phyloP scores from a whole-genome alignment of 1,140 invertebrate species.

The Megalopta genalis region DNA sequence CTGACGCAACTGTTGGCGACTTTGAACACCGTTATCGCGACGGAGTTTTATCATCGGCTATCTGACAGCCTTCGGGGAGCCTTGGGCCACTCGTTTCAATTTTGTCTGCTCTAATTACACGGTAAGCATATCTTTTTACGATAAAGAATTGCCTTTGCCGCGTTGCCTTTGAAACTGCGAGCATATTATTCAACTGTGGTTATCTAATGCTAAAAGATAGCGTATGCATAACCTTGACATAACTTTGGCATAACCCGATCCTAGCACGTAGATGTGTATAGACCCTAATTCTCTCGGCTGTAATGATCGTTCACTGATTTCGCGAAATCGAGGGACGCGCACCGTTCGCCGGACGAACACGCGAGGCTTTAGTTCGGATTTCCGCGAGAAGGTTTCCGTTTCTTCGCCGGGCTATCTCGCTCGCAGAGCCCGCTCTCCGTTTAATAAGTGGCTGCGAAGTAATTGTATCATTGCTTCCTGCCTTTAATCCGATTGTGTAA shows the following conservation, averaged over 20 bases:
- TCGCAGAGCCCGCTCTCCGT: conserved; percentile 6
- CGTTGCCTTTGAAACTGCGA: no score
- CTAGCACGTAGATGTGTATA: no score
- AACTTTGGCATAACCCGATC: no score
- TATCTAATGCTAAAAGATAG: no score
- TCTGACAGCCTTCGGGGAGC: background rate
- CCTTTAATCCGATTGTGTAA: conserved; percentile 38
- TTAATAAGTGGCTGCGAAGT: conserved; percentile 26
- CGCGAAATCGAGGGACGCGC: background rate
- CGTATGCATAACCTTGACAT: no score
- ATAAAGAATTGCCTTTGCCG: no score
- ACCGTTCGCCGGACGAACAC: no score
- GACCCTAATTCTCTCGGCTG: background rate
- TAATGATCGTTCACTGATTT: background rate
- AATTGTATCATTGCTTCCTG: conserved; percentile 40
- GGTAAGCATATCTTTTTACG: no score
- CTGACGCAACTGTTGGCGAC: background rate
- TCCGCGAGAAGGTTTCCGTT: background rate
- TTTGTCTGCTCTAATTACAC: no score
- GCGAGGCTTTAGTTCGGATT: conserved; percentile 14
- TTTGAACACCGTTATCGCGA: background rate
- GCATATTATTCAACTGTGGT: no score
- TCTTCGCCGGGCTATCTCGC: conserved; percentile 10
- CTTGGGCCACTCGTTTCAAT: no score
- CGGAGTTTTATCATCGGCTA: background rate